A percentile compares a stretch with the other conserved stretches of the same genome.
Conservation (phyloP, 2,888 invertebrate species). For the Drosophila emarginata region DNA sequence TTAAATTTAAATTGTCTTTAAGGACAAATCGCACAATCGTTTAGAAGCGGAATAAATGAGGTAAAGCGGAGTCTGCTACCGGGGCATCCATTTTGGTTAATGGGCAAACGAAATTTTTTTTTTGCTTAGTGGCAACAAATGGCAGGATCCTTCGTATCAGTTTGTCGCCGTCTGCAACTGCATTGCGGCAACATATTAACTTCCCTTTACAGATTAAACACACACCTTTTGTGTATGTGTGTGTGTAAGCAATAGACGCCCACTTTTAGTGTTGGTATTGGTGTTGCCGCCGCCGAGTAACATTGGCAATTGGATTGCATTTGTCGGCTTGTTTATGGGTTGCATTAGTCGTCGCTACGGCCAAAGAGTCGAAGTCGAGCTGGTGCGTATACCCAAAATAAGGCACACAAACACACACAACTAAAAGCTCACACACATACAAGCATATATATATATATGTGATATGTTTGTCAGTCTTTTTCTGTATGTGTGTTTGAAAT, state of each 20-base stretch:
- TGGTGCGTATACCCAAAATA: constrained; percentile 43
- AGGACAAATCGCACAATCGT: too few relatives aligned
- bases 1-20: too few relatives aligned
- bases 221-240: constrained; percentile 9
- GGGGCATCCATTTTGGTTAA: constrained; percentile 4
- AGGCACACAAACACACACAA: constrained; percentile 6
- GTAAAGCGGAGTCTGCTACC: neutral
- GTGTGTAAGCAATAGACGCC: constrained; percentile 22
- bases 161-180: constrained; percentile 35
- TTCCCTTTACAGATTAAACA: constrained; percentile 39
- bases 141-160: neutral
- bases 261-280: constrained; percentile 20
- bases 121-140: neutral
- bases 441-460: neutral
- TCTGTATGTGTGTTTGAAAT: constrained; percentile 18
- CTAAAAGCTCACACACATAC: too few relatives aligned
- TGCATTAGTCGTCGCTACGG: constrained; percentile 42
- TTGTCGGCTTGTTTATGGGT: constrained; percentile 62
- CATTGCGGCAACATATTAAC: constrained; percentile 49
- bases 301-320: constrained; percentile 50
- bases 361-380: constrained; percentile 17
- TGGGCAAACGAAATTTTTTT: neutral
- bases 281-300: neutral
- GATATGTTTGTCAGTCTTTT: constrained; percentile 20
- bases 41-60: too few relatives aligned